phyloP scores from a whole-genome alignment of 2,888 invertebrate species.

The Phengaris alcon region DNA sequence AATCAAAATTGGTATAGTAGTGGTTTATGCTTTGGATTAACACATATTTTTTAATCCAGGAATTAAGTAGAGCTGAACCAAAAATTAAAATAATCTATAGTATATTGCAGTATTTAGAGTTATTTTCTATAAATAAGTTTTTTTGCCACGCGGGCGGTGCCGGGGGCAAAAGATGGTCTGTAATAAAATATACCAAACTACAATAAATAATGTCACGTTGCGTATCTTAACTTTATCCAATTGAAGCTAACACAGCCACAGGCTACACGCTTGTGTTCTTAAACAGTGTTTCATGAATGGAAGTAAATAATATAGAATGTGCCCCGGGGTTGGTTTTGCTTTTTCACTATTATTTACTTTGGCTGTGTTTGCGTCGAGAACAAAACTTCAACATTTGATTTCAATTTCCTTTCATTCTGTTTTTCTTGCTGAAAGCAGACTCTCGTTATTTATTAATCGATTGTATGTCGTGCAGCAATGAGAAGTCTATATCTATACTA shows the following conservation, averaged over 20 bases:
- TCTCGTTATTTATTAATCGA: not conserved
- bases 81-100: too few species aligned
- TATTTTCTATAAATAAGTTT: too few species aligned
- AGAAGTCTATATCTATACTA: not conserved
- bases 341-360: not conserved
- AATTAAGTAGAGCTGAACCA: too few species aligned
- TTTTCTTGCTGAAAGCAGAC: not conserved
- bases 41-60: too few species aligned
- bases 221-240: too few species aligned
- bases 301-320: not conserved
- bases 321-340: not conserved
- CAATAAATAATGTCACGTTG: too few species aligned
- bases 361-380: not conserved
- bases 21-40: too few species aligned
- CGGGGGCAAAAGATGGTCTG: too few species aligned
- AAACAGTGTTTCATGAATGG: not conserved
- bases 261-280: not conserved
- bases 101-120: too few species aligned
- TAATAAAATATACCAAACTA: too few species aligned
- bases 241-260: not conserved
- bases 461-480: not conserved
- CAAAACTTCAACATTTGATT: not conserved
- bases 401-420: not conserved
- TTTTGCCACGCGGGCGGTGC: too few species aligned
- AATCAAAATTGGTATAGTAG: too few species aligned